Conservation (phyloP, 1,140 invertebrate genomes). For the Bombus waltoni region DNA sequence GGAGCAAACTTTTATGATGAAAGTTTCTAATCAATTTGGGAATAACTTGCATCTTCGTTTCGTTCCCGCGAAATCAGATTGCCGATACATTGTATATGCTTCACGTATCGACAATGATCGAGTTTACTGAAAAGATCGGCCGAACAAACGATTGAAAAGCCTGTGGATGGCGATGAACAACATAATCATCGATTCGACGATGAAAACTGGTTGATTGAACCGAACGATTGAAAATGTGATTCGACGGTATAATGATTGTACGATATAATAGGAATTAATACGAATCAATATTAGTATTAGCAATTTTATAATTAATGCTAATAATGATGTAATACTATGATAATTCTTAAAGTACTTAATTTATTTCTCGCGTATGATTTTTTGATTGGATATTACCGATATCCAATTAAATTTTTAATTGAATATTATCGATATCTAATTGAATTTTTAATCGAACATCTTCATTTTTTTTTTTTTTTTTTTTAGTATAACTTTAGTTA, state of each 20-base stretch:
- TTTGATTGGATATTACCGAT: too few species aligned
- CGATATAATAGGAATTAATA: not conserved
- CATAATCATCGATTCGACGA: not conserved
- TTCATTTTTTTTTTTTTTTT: too few species aligned
- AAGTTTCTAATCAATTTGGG: conserved; percentile 44
- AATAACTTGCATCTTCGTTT: not conserved
- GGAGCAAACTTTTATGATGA: conserved; percentile 61
- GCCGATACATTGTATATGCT: not conserved
- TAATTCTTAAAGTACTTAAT: not conserved
- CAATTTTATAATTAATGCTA: too few species aligned
- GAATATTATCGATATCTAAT: too few species aligned
- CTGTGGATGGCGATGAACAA: not conserved
- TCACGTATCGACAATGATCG: not conserved
- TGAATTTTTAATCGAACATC: not conserved
- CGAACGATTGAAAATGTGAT: not conserved
- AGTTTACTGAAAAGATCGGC: not conserved
- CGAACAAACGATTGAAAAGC: not conserved
- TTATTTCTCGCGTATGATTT: not conserved
- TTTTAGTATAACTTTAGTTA: not conserved
- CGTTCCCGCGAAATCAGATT: not conserved
- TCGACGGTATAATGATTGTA: not conserved
- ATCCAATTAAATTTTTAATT: too few species aligned
- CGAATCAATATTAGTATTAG: not conserved
- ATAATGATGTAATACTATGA: not conserved
- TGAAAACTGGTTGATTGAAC: not conserved